Evolutionary conservation across 1,140 invertebrate genomes (phyloP), one percentile per base, ranked within the genome.

Genomic region (Drosophila carrolli): DNA sequence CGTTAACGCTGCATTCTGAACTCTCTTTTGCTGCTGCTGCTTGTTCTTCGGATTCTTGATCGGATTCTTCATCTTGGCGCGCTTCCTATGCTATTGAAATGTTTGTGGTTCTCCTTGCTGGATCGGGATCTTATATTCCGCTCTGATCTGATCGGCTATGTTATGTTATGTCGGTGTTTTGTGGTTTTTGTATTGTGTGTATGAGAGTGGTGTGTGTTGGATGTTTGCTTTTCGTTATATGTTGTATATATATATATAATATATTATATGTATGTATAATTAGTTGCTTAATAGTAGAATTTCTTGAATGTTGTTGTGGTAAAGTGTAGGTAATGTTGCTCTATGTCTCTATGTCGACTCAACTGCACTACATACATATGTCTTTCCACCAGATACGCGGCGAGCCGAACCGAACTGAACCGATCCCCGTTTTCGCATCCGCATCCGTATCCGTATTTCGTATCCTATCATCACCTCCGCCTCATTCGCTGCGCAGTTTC

Each of bases 401-500:
- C 51, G 43, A 50, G 51, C 23, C 50, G 50, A 65, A 55, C 14
- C 51, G 63, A 68, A 70, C 48, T 41, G 66, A 37, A 70, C 48
- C 48, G 66, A 37, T 40, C 43, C 53, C 65, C 51, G 65, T 43
- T 68, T 57, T 48, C 50, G 61, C 43, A 43, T 54, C 41, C 67
- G 43, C 40, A n/a, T 54, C 38, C 48, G 32, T 56, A 67, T 58
- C 47, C 50, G 63, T 40, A 55, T 59, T 44, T 37, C 65, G 44
- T 35, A 32, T 71, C 67, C 72, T 35, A 32, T 71, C 67, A 65
- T 46, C 38, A 57, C 62, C 78, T 51, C 35, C 68, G 57, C 54
- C 73, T 92, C 78, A 92, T 68, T 92, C 90, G 86, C 80, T 92
- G 72, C 92, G 88, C 66, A 92, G 68, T 67, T 92, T 92, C 72